These are phyloP conservation scores for Agapornis roseicollis DNA, from an alignment of 2,113 vertebrate species.

Conservation along the genomic window DNA sequence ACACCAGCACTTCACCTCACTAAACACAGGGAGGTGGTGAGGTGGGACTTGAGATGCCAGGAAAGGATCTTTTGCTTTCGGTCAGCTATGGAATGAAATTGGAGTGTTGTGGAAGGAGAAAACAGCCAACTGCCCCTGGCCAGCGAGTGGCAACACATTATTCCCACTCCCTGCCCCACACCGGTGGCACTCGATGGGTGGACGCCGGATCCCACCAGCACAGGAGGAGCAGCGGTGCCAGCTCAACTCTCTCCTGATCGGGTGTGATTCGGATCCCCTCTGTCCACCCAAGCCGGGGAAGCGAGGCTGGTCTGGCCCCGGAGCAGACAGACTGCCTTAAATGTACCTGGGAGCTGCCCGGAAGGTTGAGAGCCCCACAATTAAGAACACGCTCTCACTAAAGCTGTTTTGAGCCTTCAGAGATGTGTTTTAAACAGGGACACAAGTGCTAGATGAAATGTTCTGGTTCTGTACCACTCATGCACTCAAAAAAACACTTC, in stretches of 20 bases:
- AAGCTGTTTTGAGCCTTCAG: background rate
- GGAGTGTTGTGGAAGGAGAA: background rate
- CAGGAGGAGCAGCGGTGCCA: accelerated
- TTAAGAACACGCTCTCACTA: accelerated
- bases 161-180: background rate
- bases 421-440: background rate
- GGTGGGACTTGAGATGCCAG: background rate
- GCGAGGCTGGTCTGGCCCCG: background rate
- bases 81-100: background rate
- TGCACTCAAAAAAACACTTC: background rate
- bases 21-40: background rate
- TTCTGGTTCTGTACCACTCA: background rate
- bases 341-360: background rate
- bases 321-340: background rate
- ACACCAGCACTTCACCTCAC: background rate
- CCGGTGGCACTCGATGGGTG: background rate
- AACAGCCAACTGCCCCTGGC: background rate
- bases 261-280: background rate
- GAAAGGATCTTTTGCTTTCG: background rate
- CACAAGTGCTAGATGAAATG: background rate
- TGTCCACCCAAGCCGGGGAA: background rate
- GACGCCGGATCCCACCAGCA: background rate
- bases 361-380: accelerated
- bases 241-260: accelerated
- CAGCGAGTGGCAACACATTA: accelerated